Conservation (phyloP, 2,888 invertebrate species). For the Trichopria drosophilae region DNA sequence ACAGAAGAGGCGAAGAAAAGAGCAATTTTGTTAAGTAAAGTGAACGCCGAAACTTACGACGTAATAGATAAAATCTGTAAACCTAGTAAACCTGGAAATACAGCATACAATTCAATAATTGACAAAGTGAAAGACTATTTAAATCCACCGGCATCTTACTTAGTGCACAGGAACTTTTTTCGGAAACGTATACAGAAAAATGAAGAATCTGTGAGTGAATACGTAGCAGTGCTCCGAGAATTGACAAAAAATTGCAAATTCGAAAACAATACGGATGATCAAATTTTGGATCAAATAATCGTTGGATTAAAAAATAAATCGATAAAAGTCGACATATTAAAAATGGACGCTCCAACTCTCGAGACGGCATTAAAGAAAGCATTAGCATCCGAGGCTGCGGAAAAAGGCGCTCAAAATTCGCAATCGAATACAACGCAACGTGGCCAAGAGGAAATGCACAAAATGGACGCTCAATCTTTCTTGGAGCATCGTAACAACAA, state of each 20-base stretch:
- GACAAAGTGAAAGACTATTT: constrained; percentile 13
- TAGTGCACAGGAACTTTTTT: constrained; percentile 9
- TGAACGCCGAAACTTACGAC: constrained; percentile 20
- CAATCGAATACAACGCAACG: not conserved
- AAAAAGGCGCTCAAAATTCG: constrained; percentile 7
- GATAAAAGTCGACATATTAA: constrained; percentile 16
- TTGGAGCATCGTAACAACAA: no score
- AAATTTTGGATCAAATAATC: constrained; percentile 21
- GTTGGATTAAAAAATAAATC: constrained; percentile 10
- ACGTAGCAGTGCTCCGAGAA: constrained; percentile 15
- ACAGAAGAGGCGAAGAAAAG: constrained; percentile 9
- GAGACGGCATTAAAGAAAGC: constrained; percentile 14
- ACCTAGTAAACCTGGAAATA: no score
- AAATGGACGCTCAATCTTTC: not conserved
- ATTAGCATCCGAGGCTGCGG: constrained; percentile 11
- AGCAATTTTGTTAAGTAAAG: constrained; percentile 22
- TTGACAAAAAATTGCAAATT: constrained; percentile 17
- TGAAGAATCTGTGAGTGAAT: constrained; percentile 10
- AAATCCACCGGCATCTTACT: constrained; percentile 12
- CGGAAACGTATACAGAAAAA: constrained; percentile 14
- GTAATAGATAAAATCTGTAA: not conserved
- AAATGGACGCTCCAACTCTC: constrained; percentile 15
- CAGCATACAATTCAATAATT: constrained; percentile 9
- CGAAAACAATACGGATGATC: constrained; percentile 12
- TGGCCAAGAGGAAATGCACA: constrained; percentile 1